phyloP scores from a whole-genome alignment of 1,140 invertebrate genomes.

The Kradibia gibbosae region DNA sequence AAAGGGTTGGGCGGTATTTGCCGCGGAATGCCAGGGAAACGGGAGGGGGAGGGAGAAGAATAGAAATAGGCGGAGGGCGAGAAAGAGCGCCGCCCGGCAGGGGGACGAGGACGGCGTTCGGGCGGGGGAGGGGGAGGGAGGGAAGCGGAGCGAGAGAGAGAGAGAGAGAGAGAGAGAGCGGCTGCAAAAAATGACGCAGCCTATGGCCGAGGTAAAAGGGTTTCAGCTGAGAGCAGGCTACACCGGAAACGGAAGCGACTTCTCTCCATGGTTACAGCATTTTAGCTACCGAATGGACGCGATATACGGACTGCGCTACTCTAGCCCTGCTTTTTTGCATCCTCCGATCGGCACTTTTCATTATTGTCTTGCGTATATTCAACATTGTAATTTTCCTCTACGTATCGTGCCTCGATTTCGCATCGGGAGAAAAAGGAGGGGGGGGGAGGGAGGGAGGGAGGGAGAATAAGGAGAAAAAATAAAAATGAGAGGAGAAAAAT shows the following conservation, averaged over 20 bases:
- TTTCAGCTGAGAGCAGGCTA: background rate
- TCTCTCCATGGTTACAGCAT: background rate
- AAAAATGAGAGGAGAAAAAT: no score
- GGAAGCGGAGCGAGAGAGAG: background rate
- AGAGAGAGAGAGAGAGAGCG: background rate
- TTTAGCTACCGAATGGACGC: background rate
- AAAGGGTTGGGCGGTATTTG: conserved; percentile 21
- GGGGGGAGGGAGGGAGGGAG: no score
- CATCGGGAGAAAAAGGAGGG: no score
- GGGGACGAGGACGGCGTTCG: no score
- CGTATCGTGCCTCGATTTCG: background rate
- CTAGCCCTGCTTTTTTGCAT: background rate
- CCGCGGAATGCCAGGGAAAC: conserved; percentile 32
- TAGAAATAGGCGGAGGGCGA: no score
- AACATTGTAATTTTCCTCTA: background rate
- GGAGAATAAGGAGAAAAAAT: no score
- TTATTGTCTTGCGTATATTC: background rate
- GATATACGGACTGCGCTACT: no score
- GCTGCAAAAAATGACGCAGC: conserved; percentile 3
- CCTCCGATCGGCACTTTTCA: background rate
- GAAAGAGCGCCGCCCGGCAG: background rate
- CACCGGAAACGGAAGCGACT: conserved; percentile 48
- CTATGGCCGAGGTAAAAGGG: conserved; percentile 1
- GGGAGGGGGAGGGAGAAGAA: no score
- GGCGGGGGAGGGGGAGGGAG: no score